Conservation (phyloP, 2,113 vertebrate genomes). For the Zapornia atra region DNA sequence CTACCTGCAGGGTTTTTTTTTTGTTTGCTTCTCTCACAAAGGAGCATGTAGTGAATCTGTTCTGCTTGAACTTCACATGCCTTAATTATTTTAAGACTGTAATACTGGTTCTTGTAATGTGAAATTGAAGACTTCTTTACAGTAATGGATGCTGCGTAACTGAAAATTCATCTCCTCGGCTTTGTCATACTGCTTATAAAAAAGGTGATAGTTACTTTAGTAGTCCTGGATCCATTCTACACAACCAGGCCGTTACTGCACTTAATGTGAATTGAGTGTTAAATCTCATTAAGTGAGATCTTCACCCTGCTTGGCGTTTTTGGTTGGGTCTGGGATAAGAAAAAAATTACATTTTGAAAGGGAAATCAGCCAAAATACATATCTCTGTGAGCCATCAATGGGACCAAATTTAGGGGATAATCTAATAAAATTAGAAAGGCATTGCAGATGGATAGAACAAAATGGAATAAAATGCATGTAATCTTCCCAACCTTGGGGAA, state of each 20-base stretch:
- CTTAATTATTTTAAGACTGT: not conserved
- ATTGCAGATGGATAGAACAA: not conserved
- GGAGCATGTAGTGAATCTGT: not conserved
- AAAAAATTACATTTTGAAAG: not conserved
- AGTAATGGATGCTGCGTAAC: not conserved
- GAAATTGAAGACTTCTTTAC: not conserved
- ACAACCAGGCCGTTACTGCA: not conserved
- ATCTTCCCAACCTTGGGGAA: not conserved
- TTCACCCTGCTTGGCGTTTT: not conserved
- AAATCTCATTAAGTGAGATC: not conserved
- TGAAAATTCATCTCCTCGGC: conserved; percentile 3
- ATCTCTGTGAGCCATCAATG: not conserved
- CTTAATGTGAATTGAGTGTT: not conserved
- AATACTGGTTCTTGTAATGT: not conserved
- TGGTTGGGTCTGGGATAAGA: not conserved
- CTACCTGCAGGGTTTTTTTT: not conserved
- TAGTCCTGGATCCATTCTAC: not conserved
- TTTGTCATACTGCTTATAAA: not conserved
- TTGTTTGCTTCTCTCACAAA: not conserved
- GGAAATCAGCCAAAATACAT: not conserved
- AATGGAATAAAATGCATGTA: not conserved
- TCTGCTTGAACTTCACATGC: not conserved
- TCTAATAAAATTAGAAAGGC: not conserved
- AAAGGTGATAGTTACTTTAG: not conserved
- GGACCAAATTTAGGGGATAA: not conserved